A percentile compares a stretch with the other conserved stretches of the same genome.
Evolutionary conservation across 2,797 vertebrate species (phyloP).

Genomic region (Scleropages formosus): DNA sequence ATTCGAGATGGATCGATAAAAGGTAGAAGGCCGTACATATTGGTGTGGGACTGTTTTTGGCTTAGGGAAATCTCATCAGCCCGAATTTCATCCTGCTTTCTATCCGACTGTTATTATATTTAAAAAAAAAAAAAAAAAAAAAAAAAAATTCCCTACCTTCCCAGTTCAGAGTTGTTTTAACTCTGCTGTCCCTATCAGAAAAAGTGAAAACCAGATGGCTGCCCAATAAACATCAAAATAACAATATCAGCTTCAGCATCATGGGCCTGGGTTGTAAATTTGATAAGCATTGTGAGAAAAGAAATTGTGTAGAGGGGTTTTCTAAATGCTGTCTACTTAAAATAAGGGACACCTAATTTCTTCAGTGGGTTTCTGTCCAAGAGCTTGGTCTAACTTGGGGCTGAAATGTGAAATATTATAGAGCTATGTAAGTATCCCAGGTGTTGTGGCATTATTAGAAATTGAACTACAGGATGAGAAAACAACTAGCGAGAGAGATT

Average conservation of each 20-base stretch:
- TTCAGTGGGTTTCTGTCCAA: neutral
- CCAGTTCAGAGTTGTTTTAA: neutral
- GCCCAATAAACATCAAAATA: neutral
- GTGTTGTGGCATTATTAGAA: slow-evolving; percentile 16
- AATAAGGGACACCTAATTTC: neutral
- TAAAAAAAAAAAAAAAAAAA: too few relatives aligned
- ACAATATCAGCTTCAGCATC: slow-evolving; percentile 23
- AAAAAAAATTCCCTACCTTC: neutral
- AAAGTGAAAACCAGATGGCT: neutral
- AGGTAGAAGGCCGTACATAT: slow-evolving; percentile 43
- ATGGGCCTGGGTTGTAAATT: neutral
- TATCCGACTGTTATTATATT: neutral
- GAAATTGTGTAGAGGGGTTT: neutral
- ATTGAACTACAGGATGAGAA: slow-evolving; percentile 3
- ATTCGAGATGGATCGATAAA: slow-evolving; percentile 2
- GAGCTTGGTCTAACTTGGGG: neutral
- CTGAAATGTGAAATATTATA: slow-evolving; percentile 18
- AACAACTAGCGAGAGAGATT: slow-evolving; percentile 1
- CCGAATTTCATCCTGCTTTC: slow-evolving; percentile 40
- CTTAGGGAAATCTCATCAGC: slow-evolving; percentile 43
- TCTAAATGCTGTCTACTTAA: slow-evolving; percentile 16
- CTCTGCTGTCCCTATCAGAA: neutral
- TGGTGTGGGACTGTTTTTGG: slow-evolving; percentile 42
- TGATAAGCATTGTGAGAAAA: slow-evolving; percentile 9
- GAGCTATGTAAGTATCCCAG: neutral